Evolutionary conservation across 2,888 invertebrate species (phyloP).

Genomic region (Scaptomyza flava): DNA sequence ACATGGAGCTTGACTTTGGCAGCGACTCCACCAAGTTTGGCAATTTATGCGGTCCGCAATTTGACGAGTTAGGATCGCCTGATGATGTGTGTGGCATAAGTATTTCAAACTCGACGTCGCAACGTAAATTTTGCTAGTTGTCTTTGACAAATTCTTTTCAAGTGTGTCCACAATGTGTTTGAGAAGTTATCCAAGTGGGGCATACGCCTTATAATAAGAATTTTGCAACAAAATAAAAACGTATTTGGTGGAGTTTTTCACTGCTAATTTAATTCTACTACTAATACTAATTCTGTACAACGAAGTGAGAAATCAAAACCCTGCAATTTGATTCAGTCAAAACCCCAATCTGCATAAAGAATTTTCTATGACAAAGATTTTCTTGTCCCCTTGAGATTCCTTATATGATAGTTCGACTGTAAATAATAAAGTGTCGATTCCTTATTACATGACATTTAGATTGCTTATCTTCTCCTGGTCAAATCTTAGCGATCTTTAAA

Average conservation of each 20-base stretch:
- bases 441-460: background rate
- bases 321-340: no score
- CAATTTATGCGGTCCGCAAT: conserved; percentile 69
- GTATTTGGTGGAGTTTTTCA: background rate
- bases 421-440: no score
- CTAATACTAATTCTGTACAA: no score
- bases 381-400: no score
- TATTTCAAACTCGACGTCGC: conserved; percentile 63
- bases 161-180: conserved; percentile 40
- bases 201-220: conserved; percentile 30
- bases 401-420: no score
- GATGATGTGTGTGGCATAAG: conserved; percentile 78
- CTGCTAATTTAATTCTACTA: no score
- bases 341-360: no score
- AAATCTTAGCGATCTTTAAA: background rate
- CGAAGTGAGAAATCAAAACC: no score
- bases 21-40: conserved; percentile 63
- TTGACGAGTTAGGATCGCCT: conserved; percentile 53
- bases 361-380: no score
- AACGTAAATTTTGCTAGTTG: conserved; percentile 63
- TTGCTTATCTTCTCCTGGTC: background rate
- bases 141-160: conserved; percentile 80
- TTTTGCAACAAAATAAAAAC: conserved; percentile 19
- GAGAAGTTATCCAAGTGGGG: conserved; percentile 27
- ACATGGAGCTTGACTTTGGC: conserved; percentile 15